A percentile compares a stretch with the other conserved stretches of the same genome.
phyloP scores from a whole-genome alignment of 2,888 invertebrate genomes.

The Scaptomyza caliginosa region DNA sequence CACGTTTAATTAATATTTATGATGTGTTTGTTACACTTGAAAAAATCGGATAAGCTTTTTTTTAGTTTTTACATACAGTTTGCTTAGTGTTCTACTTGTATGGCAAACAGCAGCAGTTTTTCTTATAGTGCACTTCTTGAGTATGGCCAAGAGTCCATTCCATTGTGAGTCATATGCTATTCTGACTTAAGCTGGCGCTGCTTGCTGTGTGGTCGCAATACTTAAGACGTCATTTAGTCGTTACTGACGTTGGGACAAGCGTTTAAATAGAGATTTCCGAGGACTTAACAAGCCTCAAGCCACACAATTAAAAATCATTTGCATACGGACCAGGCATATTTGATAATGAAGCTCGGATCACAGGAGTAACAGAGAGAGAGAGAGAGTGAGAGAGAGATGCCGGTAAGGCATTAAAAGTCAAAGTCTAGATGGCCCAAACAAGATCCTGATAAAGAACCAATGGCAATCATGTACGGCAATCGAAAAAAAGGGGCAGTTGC shows the following conservation, averaged over 20 bases:
- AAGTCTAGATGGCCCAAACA: conserved; percentile 74
- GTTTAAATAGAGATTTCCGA: conserved; percentile 62
- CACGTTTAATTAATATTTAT: conserved; percentile 40
- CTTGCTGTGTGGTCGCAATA: conserved; percentile 46
- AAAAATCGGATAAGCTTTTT: background rate
- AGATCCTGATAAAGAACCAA: conserved; percentile 78
- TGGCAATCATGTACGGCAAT: conserved; percentile 70
- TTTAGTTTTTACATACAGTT: too few species aligned
- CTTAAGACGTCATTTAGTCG: conserved; percentile 56
- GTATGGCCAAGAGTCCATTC: background rate
- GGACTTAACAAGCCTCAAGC: conserved; percentile 52
- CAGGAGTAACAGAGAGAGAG: background rate
- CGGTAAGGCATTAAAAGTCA: conserved; percentile 59
- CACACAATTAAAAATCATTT: conserved; percentile 73
- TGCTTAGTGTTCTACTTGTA: too few species aligned
- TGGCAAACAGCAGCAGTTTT: too few species aligned
- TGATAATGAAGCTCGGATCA: conserved; percentile 50
- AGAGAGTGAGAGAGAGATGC: conserved; percentile 19
- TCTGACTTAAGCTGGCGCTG: background rate
- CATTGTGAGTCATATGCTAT: conserved; percentile 17
- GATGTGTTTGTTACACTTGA: conserved; percentile 17
- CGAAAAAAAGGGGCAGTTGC: conserved; percentile 49
- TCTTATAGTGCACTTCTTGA: background rate
- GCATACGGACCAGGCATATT: conserved; percentile 47
- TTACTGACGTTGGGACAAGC: conserved; percentile 51